Evolutionary conservation across 1,140 invertebrate species (phyloP).

Genomic region (Melanaphis sacchari): DNA sequence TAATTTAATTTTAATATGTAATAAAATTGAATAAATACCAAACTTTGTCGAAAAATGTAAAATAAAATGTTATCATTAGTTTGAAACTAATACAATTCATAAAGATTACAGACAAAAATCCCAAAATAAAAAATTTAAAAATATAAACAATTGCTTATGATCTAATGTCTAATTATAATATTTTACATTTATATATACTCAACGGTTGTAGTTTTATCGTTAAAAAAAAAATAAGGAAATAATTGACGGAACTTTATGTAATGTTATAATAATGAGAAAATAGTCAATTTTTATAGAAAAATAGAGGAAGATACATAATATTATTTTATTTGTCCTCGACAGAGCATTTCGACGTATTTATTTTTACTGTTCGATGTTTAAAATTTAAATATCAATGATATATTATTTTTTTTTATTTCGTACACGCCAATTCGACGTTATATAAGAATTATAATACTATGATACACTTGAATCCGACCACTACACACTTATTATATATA

Average conservation of each 20-base stretch:
- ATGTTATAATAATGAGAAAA: not conserved
- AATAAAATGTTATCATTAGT: not conserved
- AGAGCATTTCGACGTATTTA: not conserved
- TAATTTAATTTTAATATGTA: not conserved
- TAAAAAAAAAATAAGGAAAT: not conserved
- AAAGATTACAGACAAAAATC: not conserved
- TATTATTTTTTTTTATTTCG: not conserved
- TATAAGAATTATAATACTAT: not conserved
- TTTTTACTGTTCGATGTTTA: not conserved
- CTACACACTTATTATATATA: not conserved
- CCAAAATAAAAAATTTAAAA: not conserved
- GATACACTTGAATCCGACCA: not conserved
- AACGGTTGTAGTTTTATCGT: not conserved
- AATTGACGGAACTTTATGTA: not conserved
- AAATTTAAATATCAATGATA: not conserved
- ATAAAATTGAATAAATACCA: not conserved
- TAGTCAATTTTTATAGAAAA: not conserved
- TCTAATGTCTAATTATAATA: not conserved
- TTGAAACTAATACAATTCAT: not conserved
- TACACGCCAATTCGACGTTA: not conserved
- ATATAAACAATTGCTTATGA: not conserved
- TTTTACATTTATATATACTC: too few relatives aligned
- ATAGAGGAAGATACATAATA: not conserved
- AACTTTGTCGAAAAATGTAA: too few relatives aligned
- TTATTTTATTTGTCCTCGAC: not conserved